Percentiles rank a stretch among this genome's conserved stretches.
These are phyloP conservation scores for Calidris pugnax DNA, from an alignment of 2,113 vertebrate genomes.

Conservation along the genomic window DNA sequence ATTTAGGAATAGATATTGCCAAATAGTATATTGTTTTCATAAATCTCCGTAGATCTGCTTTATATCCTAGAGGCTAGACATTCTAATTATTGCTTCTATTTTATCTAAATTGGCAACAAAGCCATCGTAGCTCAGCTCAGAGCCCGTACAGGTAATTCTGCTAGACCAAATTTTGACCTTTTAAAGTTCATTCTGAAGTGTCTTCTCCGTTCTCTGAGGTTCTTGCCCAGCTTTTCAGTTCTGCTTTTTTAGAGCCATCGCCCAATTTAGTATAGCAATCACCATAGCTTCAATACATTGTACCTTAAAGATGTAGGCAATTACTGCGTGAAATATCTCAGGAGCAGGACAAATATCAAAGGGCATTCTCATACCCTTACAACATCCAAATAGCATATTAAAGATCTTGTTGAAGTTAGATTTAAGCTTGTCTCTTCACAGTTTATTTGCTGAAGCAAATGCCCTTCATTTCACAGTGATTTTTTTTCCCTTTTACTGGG, in stretches of 20 bases:
- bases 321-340: conserved; percentile 64
- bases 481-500: conserved; percentile 19
- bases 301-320: conserved; percentile 62
- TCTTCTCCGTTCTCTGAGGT: not conserved
- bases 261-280: conserved; percentile 63
- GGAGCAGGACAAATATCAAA: conserved; percentile 66
- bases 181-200: conserved; percentile 65
- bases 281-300: conserved; percentile 49
- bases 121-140: conserved; percentile 50
- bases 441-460: conserved; percentile 63
- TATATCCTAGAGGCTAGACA: conserved; percentile 63
- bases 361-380: conserved; percentile 61
- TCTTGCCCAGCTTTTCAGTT: not conserved
- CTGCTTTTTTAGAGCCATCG: conserved; percentile 30
- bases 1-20: conserved; percentile 68
- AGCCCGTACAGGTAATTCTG: conserved; percentile 60
- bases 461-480: conserved; percentile 63
- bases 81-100: conserved; percentile 70
- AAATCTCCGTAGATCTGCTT: conserved; percentile 56
- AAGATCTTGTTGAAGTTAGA: conserved; percentile 61
- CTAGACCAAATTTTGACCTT: conserved; percentile 61
- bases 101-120: conserved; percentile 71
- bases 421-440: conserved; percentile 54
- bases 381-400: conserved; percentile 64
- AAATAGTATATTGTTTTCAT: conserved; percentile 69